phyloP scores from a whole-genome alignment of 1,140 invertebrate genomes.

The Lasaia peninsularis region DNA sequence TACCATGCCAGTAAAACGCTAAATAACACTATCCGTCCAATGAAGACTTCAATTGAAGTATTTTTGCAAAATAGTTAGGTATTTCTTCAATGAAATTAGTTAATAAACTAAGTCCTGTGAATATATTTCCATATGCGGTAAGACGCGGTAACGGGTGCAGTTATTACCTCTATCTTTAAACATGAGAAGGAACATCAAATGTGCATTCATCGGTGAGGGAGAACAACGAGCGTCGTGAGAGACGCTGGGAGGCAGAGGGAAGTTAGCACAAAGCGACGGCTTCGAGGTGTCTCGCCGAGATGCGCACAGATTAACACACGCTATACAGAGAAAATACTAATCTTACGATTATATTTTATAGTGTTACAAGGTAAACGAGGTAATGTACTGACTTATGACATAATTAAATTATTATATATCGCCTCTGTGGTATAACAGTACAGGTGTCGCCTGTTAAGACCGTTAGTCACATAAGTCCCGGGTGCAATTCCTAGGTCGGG shows the following conservation, averaged over 20 bases:
- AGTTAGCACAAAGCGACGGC: constrained; percentile 51
- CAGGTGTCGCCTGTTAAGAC: too few relatives aligned
- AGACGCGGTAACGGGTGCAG: constrained; percentile 12
- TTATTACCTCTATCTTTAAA: constrained; percentile 28
- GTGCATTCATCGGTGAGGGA: constrained; percentile 49
- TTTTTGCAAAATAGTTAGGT: too few relatives aligned
- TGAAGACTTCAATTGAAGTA: too few relatives aligned
- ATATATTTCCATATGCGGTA: not conserved
- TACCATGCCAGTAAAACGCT: too few relatives aligned
- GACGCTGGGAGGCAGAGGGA: constrained; percentile 45
- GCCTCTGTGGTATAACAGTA: too few relatives aligned
- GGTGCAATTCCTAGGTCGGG: too few relatives aligned
- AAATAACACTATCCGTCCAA: too few relatives aligned
- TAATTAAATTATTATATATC: too few relatives aligned
- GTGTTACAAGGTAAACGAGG: too few relatives aligned
- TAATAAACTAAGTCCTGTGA: not conserved
- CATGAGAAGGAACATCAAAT: constrained; percentile 43
- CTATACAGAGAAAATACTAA: constrained; percentile 1
- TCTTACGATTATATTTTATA: not conserved
- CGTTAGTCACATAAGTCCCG: too few relatives aligned
- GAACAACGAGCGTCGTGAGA: constrained; percentile 38
- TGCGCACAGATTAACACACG: constrained; percentile 29
- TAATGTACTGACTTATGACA: too few relatives aligned
- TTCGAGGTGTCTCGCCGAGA: constrained; percentile 46
- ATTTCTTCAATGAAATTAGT: not conserved